These are phyloP conservation scores for Garra rufa DNA, from an alignment of 2,113 vertebrate species.

Conservation along the genomic window DNA sequence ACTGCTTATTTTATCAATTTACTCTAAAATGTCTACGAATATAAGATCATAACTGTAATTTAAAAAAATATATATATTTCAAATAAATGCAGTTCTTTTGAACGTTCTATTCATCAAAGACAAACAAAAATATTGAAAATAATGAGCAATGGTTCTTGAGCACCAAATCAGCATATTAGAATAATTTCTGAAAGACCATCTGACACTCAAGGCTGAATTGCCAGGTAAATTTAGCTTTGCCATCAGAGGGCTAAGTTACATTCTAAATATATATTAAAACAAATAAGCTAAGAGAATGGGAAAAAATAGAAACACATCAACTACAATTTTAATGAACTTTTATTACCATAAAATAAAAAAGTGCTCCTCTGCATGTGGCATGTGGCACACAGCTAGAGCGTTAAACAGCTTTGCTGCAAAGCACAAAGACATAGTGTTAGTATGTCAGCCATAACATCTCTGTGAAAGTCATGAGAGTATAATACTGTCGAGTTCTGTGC, in stretches of 20 bases:
- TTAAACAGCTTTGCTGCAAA: constrained; percentile 71
- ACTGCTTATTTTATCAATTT: background rate
- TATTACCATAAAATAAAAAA: constrained; percentile 36
- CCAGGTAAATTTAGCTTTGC: background rate
- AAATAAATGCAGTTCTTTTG: background rate
- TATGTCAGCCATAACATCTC: constrained; percentile 46
- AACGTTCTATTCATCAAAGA: background rate
- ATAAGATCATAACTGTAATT: background rate
- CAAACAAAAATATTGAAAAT: background rate
- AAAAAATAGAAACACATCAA: background rate
- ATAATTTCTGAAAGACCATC: background rate
- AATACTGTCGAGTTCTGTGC: constrained; percentile 45
- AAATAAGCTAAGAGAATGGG: background rate
- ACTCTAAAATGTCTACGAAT: background rate
- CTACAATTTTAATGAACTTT: constrained; percentile 48
- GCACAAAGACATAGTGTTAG: constrained; percentile 63
- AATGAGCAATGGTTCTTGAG: background rate
- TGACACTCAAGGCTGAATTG: background rate
- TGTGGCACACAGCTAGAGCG: constrained; percentile 39
- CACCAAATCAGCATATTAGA: background rate
- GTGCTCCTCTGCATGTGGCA: constrained; percentile 46
- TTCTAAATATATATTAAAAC: background rate
- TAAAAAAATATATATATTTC: background rate
- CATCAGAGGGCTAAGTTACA: background rate
- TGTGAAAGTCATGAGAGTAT: constrained; percentile 36